Evolutionary conservation across 2,113 vertebrate species (phyloP).

Genomic region (Tupaia chinensis): DNA sequence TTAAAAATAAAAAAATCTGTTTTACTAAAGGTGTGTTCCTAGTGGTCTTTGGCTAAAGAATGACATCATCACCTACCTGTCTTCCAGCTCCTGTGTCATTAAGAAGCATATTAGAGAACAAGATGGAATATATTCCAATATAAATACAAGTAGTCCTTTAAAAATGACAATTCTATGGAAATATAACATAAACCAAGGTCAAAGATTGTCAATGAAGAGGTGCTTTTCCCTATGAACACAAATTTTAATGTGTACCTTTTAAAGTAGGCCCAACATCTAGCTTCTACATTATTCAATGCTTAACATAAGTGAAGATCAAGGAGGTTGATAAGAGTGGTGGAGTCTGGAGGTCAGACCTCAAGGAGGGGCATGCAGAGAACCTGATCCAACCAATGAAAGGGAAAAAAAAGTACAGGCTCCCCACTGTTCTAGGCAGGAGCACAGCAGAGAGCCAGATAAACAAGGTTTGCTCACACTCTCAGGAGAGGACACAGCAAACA

Average conservation of each 20-base stretch:
- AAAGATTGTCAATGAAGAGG: neutral
- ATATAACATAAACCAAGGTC: neutral
- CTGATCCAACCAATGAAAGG: neutral
- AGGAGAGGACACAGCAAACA: neutral
- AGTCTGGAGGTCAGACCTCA: neutral
- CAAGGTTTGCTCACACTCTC: neutral
- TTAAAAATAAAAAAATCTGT: neutral
- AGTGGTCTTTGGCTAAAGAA: neutral
- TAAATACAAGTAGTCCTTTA: neutral
- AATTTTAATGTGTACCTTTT: neutral
- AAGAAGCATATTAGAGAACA: neutral
- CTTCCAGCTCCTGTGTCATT: neutral
- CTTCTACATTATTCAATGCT: neutral
- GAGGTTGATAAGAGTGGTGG: neutral
- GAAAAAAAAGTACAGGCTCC: neutral
- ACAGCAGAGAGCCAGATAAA: neutral
- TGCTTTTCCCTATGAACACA: neutral
- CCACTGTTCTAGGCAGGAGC: neutral
- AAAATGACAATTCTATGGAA: neutral
- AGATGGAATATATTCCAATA: neutral
- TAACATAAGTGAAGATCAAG: neutral
- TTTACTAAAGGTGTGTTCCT: neutral
- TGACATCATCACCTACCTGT: neutral
- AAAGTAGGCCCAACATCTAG: neutral
- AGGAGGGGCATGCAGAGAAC: neutral